These are phyloP conservation scores for Sweltsa coloradensis DNA, from an alignment of 1,140 invertebrate genomes.

Conservation along the genomic window DNA sequence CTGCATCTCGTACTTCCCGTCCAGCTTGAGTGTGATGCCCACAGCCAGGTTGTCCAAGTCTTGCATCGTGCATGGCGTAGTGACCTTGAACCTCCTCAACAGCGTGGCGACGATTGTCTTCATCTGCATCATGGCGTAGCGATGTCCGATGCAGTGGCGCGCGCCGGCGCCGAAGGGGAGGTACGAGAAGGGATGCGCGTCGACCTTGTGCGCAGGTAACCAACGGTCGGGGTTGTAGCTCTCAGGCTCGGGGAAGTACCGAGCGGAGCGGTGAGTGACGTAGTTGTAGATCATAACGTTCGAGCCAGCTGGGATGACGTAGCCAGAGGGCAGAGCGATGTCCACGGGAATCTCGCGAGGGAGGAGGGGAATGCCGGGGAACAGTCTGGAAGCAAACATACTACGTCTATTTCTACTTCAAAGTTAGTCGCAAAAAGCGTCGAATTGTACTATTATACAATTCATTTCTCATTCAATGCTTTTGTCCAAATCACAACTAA, in stretches of 20 bases:
- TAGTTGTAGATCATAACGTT: constrained; percentile 26
- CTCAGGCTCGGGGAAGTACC: constrained; percentile 39
- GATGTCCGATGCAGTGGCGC: constrained; percentile 4
- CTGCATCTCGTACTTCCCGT: too few species aligned
- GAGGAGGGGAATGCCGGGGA: background rate
- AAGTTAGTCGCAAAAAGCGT: too few species aligned
- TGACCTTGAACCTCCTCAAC: background rate
- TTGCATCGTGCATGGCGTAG: too few species aligned
- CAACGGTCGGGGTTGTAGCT: constrained; percentile 43
- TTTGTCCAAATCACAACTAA: too few species aligned
- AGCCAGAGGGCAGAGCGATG: background rate
- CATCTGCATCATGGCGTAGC: constrained; percentile 1
- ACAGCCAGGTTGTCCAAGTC: too few species aligned
- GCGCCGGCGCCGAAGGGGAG: constrained; percentile 4
- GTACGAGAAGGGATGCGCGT: too few species aligned
- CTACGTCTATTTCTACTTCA: background rate
- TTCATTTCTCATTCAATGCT: too few species aligned
- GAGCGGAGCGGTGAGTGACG: constrained; percentile 33
- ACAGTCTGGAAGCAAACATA: background rate
- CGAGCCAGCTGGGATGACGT: constrained; percentile 28
- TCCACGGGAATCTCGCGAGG: background rate
- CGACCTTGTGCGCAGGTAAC: constrained; percentile 22
- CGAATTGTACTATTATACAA: too few species aligned
- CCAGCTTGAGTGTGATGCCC: too few species aligned
- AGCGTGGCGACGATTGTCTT: constrained; percentile 9